A percentile compares a stretch with the other conserved stretches of the same genome.
These are phyloP conservation scores for Drosophila sechellia DNA, from an alignment of 1,140 invertebrate species.

Conservation along the genomic window DNA sequence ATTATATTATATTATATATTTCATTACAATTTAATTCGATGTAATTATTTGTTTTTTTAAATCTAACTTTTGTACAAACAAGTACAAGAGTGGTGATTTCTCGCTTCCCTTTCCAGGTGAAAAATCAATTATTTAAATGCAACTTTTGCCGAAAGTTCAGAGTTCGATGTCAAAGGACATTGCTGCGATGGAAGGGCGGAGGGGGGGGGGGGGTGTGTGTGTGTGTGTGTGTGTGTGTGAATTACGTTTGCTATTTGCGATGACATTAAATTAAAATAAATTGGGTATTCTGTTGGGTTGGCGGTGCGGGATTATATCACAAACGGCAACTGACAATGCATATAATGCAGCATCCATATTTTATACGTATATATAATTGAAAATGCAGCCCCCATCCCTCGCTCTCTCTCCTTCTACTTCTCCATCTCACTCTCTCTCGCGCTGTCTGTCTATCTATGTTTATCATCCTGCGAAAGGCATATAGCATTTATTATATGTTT, in stretches of 20 bases:
- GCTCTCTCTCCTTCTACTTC: not conserved
- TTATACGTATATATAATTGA: slow-evolving; percentile 36
- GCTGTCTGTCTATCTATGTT: slow-evolving; percentile 9
- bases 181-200: not conserved
- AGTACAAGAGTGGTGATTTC: not conserved
- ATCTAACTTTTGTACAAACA: not conserved
- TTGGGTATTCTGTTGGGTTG: slow-evolving; percentile 1
- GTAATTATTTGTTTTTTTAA: too few relatives aligned
- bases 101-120: slow-evolving; percentile 4
- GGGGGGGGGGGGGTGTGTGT: not conserved
- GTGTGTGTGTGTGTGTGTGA: too few relatives aligned
- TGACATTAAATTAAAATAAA: slow-evolving; percentile 48
- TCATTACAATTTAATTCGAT: too few relatives aligned
- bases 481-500: slow-evolving; percentile 20
- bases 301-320: slow-evolving; percentile 26
- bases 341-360: slow-evolving; percentile 31
- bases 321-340: slow-evolving; percentile 35
- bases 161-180: slow-evolving; percentile 24
- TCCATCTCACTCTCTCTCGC: not conserved
- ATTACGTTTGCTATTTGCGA: slow-evolving; percentile 21
- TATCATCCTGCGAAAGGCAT: slow-evolving; percentile 20
- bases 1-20: too few relatives aligned
- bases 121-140: slow-evolving; percentile 76
- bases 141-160: slow-evolving; percentile 43
- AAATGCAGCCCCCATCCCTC: slow-evolving; percentile 26